Base-by-base conservation (phyloP, 2,113 vertebrate species). In the Spea multiplicata region DNA sequence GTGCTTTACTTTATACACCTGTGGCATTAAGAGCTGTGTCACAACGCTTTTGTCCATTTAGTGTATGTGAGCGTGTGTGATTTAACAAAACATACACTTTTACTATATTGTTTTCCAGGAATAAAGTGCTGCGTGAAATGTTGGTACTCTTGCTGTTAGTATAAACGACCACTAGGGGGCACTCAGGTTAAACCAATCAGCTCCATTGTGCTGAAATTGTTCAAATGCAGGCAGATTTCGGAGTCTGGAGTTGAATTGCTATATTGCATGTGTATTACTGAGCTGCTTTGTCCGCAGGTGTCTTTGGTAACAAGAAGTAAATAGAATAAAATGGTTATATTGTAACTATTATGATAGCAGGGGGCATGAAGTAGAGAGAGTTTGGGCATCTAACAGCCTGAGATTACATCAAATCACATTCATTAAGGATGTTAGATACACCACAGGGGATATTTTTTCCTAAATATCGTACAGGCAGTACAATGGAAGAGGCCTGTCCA, bases 181-280 rank as follows among this genome's bases (percentile, higher is more conserved):
- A 92, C 88, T 85, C 88, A 64, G 88, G 87, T 87, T 87, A 90
- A 91, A 88, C 88, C 75, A 83, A 91, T 91, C 66, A 2, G 17
- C 16, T 13, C 12, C 5, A 66, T n/a, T 6, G 12, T 52, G 3
- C 4, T 77, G 44, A 53, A 53, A 71, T 13, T 16, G 52, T 4
- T 3, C 52, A 75, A 74, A 78, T 44, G 62, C 5, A 30, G 44
- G 12, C n/a, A 49, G 14, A 48, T 80, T 80, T 73, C 14, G 47
- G 47, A 30, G 49, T 45, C 50, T 80, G 64, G 45, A 74, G 78
- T 74, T 67, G 71, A 74, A 68, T 73, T 74, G 78, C 71, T 71
- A 73, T 59, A 74, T 80, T 68, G 64, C 71, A 80, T 44, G 65
- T 48, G 45, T 62, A 74, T 80, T 80, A 74, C 53, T 68, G 50